A percentile compares a stretch with the other conserved stretches of the same genome.
Conservation (phyloP, 2,113 vertebrate genomes). For the Eulacestoma nigropectus region DNA sequence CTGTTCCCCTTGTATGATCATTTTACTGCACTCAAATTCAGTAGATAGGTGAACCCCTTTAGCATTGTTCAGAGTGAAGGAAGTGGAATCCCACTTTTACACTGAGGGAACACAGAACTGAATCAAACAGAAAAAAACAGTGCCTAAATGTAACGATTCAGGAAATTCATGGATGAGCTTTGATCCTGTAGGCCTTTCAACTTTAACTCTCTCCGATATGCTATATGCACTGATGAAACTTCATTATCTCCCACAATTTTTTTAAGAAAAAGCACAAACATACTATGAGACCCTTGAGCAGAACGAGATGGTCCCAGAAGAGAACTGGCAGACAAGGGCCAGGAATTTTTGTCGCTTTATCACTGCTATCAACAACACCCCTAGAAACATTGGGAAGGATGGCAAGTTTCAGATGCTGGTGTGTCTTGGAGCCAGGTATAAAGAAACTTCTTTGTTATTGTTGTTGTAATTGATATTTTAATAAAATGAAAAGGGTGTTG, state of each 20-base stretch:
- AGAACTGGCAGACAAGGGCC: constrained; percentile 92
- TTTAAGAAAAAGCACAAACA: constrained; percentile 93
- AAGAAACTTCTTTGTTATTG: neutral
- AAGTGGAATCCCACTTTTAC: neutral
- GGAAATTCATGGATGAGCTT: neutral
- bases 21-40: neutral
- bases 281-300: constrained; percentile 93
- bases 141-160: neutral
- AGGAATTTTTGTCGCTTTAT: constrained; percentile 93
- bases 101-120: neutral
- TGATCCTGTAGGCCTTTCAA: neutral
- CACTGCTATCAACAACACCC: constrained; percentile 90
- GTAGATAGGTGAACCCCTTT: neutral
- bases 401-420: constrained; percentile 99
- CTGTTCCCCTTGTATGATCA: neutral
- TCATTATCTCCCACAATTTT: neutral
- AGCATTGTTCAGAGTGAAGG: neutral
- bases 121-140: neutral
- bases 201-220: neutral
- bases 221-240: neutral
- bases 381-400: constrained; percentile 96
- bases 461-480: neutral
- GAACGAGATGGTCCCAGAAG: constrained; percentile 82
- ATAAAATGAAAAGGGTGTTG: neutral
- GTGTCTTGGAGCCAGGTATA: constrained; percentile 94